Percentiles rank a stretch among this genome's conserved stretches.
Conservation (phyloP, 2,797 vertebrate species). For the Pseudocheirus occidentalis region DNA sequence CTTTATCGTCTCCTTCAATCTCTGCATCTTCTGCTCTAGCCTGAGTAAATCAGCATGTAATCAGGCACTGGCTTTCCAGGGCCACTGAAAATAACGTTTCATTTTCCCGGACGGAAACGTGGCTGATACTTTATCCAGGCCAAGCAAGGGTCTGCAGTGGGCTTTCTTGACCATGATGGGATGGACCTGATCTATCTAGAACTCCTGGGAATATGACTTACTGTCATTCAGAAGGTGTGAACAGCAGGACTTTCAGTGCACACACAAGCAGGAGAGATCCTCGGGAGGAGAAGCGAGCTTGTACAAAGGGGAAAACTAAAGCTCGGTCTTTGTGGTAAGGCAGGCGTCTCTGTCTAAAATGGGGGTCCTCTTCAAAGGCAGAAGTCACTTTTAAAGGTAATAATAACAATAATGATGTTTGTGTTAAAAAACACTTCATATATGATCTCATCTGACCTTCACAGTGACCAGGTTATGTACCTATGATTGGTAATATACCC, state of each 20-base stretch:
- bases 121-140: too few species aligned
- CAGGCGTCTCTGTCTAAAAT: background rate
- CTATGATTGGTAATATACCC: too few species aligned
- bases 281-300: background rate
- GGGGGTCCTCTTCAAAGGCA: background rate
- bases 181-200: constrained; percentile 50
- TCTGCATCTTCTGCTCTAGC: too few species aligned
- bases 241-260: background rate
- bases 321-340: background rate
- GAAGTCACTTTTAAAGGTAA: background rate
- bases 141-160: background rate
- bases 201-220: constrained; percentile 2
- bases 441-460: too few species aligned
- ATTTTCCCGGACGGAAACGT: too few species aligned
- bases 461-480: too few species aligned
- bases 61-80: too few species aligned
- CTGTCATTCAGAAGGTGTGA: background rate
- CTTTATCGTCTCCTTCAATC: too few species aligned
- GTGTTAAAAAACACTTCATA: background rate
- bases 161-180: constrained; percentile 39
- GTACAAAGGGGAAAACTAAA: background rate
- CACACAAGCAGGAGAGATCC: constrained; percentile 29
- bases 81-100: too few species aligned
- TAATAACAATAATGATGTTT: too few species aligned
- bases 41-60: too few species aligned